These are phyloP conservation scores for Thecophora atra DNA, from an alignment of 2,888 invertebrate genomes.

Conservation along the genomic window DNA sequence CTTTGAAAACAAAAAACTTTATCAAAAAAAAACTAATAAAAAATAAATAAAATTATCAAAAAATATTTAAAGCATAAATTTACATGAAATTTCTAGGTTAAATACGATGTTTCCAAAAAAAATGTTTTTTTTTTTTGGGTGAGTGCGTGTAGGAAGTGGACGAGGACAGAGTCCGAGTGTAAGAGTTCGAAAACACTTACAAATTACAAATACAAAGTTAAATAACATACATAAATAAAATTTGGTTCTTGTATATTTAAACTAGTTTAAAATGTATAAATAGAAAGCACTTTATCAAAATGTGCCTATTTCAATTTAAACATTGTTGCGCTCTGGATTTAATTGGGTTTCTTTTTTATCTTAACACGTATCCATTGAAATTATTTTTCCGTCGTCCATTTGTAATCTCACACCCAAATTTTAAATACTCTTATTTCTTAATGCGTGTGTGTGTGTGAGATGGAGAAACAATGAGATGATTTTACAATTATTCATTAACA, in stretches of 20 bases:
- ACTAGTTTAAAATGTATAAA: slow-evolving; percentile 15
- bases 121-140: neutral
- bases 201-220: slow-evolving; percentile 38
- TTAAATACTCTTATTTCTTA: neutral
- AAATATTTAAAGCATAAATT: slow-evolving; percentile 13
- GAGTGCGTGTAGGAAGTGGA: neutral
- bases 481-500: slow-evolving; percentile 1
- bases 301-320: slow-evolving; percentile 1
- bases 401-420: neutral
- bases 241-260: slow-evolving; percentile 34
- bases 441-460: neutral
- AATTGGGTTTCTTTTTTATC: too few species aligned
- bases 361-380: neutral
- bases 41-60: slow-evolving; percentile 2
- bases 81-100: slow-evolving; percentile 23
- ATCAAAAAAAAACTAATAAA: too few species aligned
- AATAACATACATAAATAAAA: slow-evolving; percentile 31
- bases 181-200: neutral
- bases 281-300: slow-evolving; percentile 21
- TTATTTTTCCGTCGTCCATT: slow-evolving; percentile 1
- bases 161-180: neutral
- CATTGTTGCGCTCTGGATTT: slow-evolving; percentile 3
- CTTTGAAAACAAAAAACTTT: too few species aligned
- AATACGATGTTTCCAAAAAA: slow-evolving; percentile 37
- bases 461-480: neutral